A percentile compares a stretch with the other conserved stretches of the same genome.
phyloP scores from a whole-genome alignment of 2,888 invertebrate genomes.

The Eupithecia pulchellata region DNA sequence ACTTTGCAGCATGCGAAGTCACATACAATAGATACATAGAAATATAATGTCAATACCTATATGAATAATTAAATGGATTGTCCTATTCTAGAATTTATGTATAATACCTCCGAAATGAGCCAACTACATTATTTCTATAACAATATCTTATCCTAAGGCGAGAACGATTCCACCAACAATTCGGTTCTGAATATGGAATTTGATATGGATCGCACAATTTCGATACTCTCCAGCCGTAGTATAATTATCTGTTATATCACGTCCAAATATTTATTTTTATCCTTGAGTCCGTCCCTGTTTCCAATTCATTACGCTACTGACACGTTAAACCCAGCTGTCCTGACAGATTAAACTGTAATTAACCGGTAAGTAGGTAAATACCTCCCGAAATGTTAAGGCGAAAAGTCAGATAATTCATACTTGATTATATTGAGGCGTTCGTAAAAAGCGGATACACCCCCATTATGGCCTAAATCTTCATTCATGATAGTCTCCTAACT shows the following conservation, averaged over 20 bases:
- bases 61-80: too few species aligned
- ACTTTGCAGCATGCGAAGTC: too few species aligned
- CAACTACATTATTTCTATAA: not conserved
- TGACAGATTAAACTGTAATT: conserved; percentile 31
- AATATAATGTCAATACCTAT: too few species aligned
- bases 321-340: conserved; percentile 24
- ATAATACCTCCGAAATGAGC: not conserved
- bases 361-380: conserved; percentile 29
- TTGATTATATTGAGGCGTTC: conserved; percentile 7
- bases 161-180: not conserved
- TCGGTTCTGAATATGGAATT: too few species aligned
- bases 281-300: not conserved
- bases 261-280: not conserved
- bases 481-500: too few species aligned
- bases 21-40: too few species aligned
- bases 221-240: not conserved
- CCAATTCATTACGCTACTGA: conserved; percentile 20
- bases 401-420: conserved; percentile 26
- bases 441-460: not conserved
- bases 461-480: too few species aligned
- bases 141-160: not conserved
- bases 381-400: conserved; percentile 10
- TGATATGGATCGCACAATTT: not conserved
- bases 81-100: too few species aligned
- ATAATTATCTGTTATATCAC: not conserved